phyloP scores from a whole-genome alignment of 2,113 vertebrate genomes.

The Phalacrocorax carbo region DNA sequence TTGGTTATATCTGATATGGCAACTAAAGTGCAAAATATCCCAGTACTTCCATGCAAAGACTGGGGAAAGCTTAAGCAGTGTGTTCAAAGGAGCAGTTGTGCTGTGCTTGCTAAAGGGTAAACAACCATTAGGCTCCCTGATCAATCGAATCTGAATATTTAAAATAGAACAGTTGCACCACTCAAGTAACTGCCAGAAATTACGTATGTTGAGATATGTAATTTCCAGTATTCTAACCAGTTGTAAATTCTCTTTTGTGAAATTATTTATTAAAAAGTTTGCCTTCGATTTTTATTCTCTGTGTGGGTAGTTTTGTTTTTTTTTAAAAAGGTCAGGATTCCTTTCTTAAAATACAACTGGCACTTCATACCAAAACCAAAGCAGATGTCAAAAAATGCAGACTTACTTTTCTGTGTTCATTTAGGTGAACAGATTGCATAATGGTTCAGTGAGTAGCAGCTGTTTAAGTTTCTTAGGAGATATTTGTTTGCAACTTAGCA shows the following conservation, averaged over 20 bases:
- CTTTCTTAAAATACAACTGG: background rate
- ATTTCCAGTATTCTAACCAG: background rate
- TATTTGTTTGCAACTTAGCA: background rate
- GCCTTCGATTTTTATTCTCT: background rate
- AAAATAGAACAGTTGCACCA: background rate
- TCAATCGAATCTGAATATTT: background rate
- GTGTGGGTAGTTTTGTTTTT: too few species aligned
- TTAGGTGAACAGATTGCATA: background rate
- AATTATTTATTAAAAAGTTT: background rate
- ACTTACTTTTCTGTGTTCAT: background rate
- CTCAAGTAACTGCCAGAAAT: background rate
- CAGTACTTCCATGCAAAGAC: background rate
- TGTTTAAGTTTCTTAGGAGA: background rate
- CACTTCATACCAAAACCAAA: background rate
- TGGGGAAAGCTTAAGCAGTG: background rate
- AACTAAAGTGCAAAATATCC: background rate
- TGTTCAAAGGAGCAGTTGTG: background rate
- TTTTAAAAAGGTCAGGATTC: background rate
- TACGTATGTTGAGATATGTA: accelerated
- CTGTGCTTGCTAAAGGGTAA: background rate
- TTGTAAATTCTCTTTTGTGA: background rate
- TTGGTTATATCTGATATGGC: background rate
- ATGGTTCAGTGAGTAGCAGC: background rate
- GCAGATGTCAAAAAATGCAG: background rate
- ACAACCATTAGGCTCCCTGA: background rate